phyloP scores from a whole-genome alignment of 2,797 vertebrate species.

The Pangasius mekongensis region DNA sequence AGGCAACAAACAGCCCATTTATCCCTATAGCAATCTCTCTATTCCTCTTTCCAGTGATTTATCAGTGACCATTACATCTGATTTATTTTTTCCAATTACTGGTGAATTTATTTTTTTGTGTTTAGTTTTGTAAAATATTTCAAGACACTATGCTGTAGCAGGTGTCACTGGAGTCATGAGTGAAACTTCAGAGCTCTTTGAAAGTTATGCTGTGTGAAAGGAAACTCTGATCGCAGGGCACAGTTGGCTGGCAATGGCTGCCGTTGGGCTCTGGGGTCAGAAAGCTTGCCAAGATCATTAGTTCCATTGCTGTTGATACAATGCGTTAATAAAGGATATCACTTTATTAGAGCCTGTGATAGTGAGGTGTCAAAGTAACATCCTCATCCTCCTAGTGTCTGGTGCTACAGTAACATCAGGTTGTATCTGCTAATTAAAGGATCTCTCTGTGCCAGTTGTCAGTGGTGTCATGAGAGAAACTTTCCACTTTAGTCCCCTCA shows the following conservation, averaged over 20 bases:
- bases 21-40: slow-evolving; percentile 19
- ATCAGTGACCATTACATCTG: slow-evolving; percentile 57
- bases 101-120: neutral
- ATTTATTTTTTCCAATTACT: slow-evolving; percentile 27
- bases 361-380: slow-evolving; percentile 52
- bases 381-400: slow-evolving; percentile 41
- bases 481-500: slow-evolving; percentile 21
- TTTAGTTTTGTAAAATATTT: neutral
- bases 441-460: slow-evolving; percentile 40
- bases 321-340: slow-evolving; percentile 52
- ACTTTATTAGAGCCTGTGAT: slow-evolving; percentile 56
- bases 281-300: slow-evolving; percentile 63
- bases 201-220: slow-evolving; percentile 9
- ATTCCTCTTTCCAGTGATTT: slow-evolving; percentile 39
- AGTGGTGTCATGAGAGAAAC: slow-evolving; percentile 33
- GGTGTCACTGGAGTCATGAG: neutral
- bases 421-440: slow-evolving; percentile 62
- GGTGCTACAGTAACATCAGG: slow-evolving; percentile 39
- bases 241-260: slow-evolving; percentile 55
- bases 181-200: neutral
- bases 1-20: slow-evolving; percentile 17
- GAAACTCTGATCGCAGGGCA: slow-evolving; percentile 33
- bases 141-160: slow-evolving; percentile 25
- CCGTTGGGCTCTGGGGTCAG: slow-evolving; percentile 60
- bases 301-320: slow-evolving; percentile 52